Evolutionary conservation across 2,113 vertebrate species (phyloP).

Genomic region (Ammodytes dubius): DNA sequence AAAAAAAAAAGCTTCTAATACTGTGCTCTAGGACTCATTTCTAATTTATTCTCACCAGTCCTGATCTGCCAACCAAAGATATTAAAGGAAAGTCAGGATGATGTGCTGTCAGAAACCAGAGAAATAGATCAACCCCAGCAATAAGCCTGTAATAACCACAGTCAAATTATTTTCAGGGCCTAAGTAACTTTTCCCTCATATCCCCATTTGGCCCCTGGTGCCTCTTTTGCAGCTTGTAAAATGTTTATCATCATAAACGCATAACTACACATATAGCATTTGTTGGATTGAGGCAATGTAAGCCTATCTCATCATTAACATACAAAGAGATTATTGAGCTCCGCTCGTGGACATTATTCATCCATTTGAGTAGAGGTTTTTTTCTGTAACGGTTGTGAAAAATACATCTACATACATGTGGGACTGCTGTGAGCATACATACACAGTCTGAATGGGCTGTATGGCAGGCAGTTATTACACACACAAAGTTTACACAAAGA

Average conservation of each 20-base stretch:
- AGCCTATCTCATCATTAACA: slow-evolving; percentile 53
- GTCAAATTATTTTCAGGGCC: slow-evolving; percentile 72
- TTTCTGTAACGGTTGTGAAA: slow-evolving; percentile 29
- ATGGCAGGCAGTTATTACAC: background rate
- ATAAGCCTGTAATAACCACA: slow-evolving; percentile 74
- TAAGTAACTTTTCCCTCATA: slow-evolving; percentile 66
- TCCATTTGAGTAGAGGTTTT: slow-evolving; percentile 35
- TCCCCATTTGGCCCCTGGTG: slow-evolving; percentile 54
- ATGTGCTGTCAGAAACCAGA: slow-evolving; percentile 73
- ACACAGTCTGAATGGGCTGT: background rate
- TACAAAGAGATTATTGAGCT: slow-evolving; percentile 42
- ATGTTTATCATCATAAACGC: slow-evolving; percentile 70
- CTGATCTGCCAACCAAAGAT: slow-evolving; percentile 74
- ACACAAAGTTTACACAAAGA: background rate
- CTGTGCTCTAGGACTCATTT: slow-evolving; percentile 69
- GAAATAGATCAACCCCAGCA: slow-evolving; percentile 72
- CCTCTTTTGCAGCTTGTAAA: slow-evolving; percentile 63
- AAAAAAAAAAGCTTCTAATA: slow-evolving; percentile 58
- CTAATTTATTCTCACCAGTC: slow-evolving; percentile 73
- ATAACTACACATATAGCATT: slow-evolving; percentile 53
- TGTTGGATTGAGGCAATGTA: slow-evolving; percentile 52
- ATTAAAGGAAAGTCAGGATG: slow-evolving; percentile 73
- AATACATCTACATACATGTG: slow-evolving; percentile 21
- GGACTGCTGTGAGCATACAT: background rate
- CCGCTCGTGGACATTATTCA: slow-evolving; percentile 26